phyloP scores from a whole-genome alignment of 1,140 invertebrate species.

The Saccostrea cuccullata region DNA sequence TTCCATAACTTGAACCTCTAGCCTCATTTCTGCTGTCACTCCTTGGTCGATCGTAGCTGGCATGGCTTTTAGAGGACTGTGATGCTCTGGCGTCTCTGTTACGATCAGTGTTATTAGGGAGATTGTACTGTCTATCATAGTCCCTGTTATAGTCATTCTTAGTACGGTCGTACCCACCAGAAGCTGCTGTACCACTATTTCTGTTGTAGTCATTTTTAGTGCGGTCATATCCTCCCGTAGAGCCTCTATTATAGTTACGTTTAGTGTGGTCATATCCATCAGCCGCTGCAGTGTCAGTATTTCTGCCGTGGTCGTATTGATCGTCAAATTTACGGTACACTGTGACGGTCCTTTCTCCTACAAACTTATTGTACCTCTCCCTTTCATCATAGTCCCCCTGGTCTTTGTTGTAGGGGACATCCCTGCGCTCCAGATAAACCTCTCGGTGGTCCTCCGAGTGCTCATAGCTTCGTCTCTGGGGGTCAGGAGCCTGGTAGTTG shows the following conservation, averaged over 20 bases:
- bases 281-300: neutral
- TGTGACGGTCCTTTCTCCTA: slow-evolving; percentile 21
- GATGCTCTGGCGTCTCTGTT: neutral
- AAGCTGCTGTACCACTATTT: neutral
- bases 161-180: no score
- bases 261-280: neutral
- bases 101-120: neutral
- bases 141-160: neutral
- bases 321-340: slow-evolving; percentile 30
- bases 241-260: neutral
- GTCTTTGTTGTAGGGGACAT: neutral
- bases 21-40: neutral
- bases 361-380: slow-evolving; percentile 1
- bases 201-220: neutral
- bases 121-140: neutral
- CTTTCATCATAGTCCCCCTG: slow-evolving; percentile 21
- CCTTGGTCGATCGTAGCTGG: slow-evolving; percentile 8
- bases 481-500: slow-evolving; percentile 2
- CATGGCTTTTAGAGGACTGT: neutral
- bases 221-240: neutral
- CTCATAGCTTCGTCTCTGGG: neutral
- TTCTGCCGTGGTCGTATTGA: neutral
- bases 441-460: neutral
- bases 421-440: neutral
- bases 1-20: neutral